Percentiles rank a stretch among this genome's conserved stretches.
Evolutionary conservation across 2,113 vertebrate genomes (phyloP).

Genomic region (Cephalopholis sonnerati): DNA sequence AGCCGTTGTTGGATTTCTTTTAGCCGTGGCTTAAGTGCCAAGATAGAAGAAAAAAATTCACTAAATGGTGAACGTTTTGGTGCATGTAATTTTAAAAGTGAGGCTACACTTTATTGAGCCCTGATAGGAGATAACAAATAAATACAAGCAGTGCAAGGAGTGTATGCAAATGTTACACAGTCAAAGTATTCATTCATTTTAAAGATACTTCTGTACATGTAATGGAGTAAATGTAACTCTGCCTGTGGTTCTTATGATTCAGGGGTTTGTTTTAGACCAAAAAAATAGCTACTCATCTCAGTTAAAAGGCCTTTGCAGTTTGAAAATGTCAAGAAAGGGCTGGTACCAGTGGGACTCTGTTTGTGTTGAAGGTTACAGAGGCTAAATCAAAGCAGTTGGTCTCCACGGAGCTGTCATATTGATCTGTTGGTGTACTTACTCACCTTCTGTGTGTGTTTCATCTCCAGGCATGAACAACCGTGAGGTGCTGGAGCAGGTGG

Average conservation of each 20-base stretch:
- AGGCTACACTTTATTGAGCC: no score
- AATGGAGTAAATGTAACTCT: neutral
- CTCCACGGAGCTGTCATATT: neutral
- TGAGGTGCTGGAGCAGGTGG: slow-evolving; percentile 98
- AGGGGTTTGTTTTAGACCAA: neutral
- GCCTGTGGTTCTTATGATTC: neutral
- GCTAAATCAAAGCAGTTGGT: neutral
- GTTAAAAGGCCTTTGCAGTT: neutral
- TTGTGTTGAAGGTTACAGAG: neutral
- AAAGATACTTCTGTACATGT: neutral
- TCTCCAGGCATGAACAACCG: slow-evolving; percentile 97
- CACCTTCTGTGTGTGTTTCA: slow-evolving; percentile 8
- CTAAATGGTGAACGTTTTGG: no score
- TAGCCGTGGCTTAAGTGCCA: no score
- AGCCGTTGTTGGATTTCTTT: no score
- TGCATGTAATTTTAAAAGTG: no score
- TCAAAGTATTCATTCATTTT: neutral
- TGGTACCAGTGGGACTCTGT: neutral
- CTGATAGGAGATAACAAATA: no score
- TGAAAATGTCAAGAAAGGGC: no score
- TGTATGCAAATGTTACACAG: neutral
- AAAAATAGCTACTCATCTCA: no score
- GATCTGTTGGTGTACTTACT: neutral
- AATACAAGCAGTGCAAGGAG: neutral
- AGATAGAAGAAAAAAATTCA: no score